These are phyloP conservation scores for Orbicella faveolata DNA, from an alignment of 64 coral and sea anemone species.

Conservation along the genomic window DNA sequence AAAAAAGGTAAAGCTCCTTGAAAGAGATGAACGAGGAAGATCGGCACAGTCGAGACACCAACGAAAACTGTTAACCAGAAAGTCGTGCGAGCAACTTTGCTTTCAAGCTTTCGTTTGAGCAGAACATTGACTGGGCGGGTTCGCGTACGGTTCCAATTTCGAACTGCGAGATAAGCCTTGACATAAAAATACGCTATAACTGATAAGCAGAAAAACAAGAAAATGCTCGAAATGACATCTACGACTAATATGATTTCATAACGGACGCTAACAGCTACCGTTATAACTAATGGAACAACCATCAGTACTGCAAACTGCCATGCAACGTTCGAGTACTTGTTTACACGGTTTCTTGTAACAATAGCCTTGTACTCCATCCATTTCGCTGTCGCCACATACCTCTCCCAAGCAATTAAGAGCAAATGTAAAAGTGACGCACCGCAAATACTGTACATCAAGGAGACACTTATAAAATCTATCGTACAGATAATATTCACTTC, in stretches of 20 bases:
- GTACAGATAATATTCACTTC: background rate
- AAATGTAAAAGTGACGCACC: background rate
- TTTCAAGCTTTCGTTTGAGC: background rate
- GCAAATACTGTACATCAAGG: background rate
- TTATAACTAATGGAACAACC: background rate
- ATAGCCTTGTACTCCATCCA: background rate
- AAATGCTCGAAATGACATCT: background rate
- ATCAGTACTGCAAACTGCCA: background rate
- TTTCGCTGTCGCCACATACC: background rate
- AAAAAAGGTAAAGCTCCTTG: background rate
- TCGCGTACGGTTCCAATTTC: background rate
- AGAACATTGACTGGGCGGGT: background rate
- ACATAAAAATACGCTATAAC: background rate
- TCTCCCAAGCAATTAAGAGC: background rate
- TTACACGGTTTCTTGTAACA: background rate
- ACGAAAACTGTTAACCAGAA: background rate
- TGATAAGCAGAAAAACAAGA: background rate
- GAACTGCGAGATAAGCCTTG: background rate
- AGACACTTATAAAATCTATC: background rate
- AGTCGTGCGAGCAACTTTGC: background rate
- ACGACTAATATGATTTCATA: too few relatives aligned
- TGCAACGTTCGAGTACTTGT: background rate
- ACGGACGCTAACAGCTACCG: background rate
- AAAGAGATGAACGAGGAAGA: background rate
- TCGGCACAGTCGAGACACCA: background rate